These are phyloP conservation scores for Passer montanus DNA, from an alignment of 2,113 vertebrate genomes.

Conservation along the genomic window DNA sequence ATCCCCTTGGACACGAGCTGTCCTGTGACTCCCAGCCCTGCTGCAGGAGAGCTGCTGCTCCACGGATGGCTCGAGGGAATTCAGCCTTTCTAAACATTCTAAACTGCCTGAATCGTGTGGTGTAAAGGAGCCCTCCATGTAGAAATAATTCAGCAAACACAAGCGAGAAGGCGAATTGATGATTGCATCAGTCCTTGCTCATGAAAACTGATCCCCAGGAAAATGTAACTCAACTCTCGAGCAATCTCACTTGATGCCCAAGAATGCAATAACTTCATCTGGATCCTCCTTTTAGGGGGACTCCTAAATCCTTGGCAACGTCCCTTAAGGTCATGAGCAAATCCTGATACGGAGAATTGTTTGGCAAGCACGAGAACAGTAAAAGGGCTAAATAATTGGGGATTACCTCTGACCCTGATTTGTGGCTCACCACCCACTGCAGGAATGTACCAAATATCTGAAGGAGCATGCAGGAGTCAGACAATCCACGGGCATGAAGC, in stretches of 20 bases:
- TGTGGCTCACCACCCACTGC: constrained; percentile 55
- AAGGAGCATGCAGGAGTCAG: constrained; percentile 28
- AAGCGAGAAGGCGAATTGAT: background rate
- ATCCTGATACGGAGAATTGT: constrained; percentile 44
- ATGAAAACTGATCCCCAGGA: constrained; percentile 50
- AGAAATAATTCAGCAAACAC: constrained; percentile 34
- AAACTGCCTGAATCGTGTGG: rapidly evolving
- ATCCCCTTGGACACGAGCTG: background rate
- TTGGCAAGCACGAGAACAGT: constrained; percentile 31
- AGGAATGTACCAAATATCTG: constrained; percentile 54
- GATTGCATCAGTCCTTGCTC: constrained; percentile 45
- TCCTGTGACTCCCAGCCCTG: background rate
- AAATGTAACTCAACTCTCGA: constrained; percentile 43
- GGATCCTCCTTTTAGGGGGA: constrained; percentile 62
- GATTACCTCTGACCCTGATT: constrained; percentile 62
- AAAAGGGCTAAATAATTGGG: constrained; percentile 64
- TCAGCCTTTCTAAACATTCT: background rate
- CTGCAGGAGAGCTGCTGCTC: background rate
- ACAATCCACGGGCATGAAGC: background rate
- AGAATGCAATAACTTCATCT: constrained; percentile 33
- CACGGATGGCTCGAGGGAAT: background rate
- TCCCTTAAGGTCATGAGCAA: constrained; percentile 67
- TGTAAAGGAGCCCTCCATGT: background rate
- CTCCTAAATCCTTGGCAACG: constrained; percentile 55
- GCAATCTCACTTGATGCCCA: constrained; percentile 33